phyloP scores from a whole-genome alignment of 2,888 invertebrate species.

The Agrochola circellaris region DNA sequence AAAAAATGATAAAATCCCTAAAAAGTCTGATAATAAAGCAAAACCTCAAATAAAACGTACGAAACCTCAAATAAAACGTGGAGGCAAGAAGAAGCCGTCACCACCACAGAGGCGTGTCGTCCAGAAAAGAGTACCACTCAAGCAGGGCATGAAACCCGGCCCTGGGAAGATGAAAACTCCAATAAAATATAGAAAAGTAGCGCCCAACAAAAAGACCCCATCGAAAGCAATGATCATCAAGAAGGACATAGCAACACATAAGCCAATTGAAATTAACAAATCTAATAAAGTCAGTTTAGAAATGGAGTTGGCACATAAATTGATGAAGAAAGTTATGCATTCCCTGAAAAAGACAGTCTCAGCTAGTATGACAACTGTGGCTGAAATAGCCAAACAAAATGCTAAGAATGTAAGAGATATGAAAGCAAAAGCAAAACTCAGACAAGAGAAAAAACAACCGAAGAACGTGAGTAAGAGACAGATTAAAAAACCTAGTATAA shows the following conservation, averaged over 20 bases:
- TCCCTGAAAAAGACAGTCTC: slow-evolving; percentile 21
- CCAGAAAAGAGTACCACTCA: slow-evolving; percentile 44
- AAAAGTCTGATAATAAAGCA: slow-evolving; percentile 7
- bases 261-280: slow-evolving; percentile 52
- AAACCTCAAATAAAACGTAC: slow-evolving; percentile 10
- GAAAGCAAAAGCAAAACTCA: slow-evolving; percentile 25
- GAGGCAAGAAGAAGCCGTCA: slow-evolving; percentile 18
- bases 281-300: slow-evolving; percentile 36
- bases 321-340: slow-evolving; percentile 58
- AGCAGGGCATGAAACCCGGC: neutral
- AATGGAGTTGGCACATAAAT: slow-evolving; percentile 67
- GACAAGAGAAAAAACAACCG: slow-evolving; percentile 13
- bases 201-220: slow-evolving; percentile 5
- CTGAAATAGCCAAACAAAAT: slow-evolving; percentile 11
- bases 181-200: slow-evolving; percentile 44
- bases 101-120: slow-evolving; percentile 32
- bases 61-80: slow-evolving; percentile 18
- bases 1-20: neutral
- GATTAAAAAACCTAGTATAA: slow-evolving; percentile 24
- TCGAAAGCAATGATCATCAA: slow-evolving; percentile 54
- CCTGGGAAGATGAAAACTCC: slow-evolving; percentile 47
- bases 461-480: slow-evolving; percentile 50
- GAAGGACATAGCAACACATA: slow-evolving; percentile 62
- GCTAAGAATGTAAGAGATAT: neutral
- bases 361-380: slow-evolving; percentile 55